phyloP scores from a whole-genome alignment of 1,140 invertebrate genomes.

The Galendromus occidentalis region DNA sequence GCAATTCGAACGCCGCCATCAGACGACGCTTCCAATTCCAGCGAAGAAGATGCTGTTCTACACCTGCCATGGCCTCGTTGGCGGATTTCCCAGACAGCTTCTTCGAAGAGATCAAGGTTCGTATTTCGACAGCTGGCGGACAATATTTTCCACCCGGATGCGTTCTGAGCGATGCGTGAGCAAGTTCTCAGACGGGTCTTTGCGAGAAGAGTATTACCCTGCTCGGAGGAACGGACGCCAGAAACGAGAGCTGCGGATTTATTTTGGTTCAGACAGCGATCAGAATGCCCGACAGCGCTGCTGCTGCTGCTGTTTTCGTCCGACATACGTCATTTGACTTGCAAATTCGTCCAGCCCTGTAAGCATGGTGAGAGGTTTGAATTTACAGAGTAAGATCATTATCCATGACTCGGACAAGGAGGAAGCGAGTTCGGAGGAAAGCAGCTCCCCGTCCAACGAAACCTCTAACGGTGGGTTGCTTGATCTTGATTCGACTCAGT shows the following conservation, averaged over 20 bases:
- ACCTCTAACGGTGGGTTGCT: background rate
- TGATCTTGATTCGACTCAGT: too few species aligned
- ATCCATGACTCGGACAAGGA: constrained; percentile 11
- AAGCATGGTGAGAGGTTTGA: background rate
- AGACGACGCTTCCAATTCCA: constrained; percentile 20
- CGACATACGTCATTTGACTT: too few species aligned
- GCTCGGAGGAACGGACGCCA: too few species aligned
- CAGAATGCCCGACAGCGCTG: too few species aligned
- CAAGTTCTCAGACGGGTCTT: too few species aligned
- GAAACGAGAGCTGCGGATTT: too few species aligned
- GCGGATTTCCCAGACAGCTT: constrained; percentile 22
- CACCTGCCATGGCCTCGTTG: constrained; percentile 22
- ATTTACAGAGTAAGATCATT: constrained; percentile 18
- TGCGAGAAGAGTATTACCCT: too few species aligned
- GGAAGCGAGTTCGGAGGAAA: constrained; percentile 6
- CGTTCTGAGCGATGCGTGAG: too few species aligned
- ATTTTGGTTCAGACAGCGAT: too few species aligned
- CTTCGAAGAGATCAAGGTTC: constrained; percentile 22
- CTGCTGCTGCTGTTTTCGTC: too few species aligned
- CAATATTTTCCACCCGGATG: too few species aligned
- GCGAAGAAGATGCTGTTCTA: constrained; percentile 21
- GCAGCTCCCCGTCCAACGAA: background rate
- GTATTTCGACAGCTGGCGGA: background rate
- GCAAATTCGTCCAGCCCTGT: too few species aligned
- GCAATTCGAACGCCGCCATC: constrained; percentile 14